Conservation (phyloP, 2,113 vertebrate genomes). For the Oryzias celebensis region DNA sequence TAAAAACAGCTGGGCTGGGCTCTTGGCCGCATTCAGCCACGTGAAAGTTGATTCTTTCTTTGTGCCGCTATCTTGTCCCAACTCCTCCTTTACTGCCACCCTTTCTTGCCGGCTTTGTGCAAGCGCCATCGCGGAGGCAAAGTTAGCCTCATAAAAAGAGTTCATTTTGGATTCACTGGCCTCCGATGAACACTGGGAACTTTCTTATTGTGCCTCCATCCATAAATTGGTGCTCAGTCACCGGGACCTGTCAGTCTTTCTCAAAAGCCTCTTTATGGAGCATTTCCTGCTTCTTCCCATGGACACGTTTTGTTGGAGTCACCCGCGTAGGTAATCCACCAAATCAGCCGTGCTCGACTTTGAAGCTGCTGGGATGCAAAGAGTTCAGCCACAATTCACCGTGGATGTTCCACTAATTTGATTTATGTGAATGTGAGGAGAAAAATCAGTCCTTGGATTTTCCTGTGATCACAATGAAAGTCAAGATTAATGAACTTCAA, state of each 20-base stretch:
- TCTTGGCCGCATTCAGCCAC: constrained; percentile 74
- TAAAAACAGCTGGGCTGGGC: constrained; percentile 80
- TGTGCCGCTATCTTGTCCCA: constrained; percentile 76
- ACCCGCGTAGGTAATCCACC: constrained; percentile 63
- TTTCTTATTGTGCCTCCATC: constrained; percentile 71
- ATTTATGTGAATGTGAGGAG: constrained; percentile 3
- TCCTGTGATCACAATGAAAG: constrained; percentile 15
- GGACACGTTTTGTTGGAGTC: constrained; percentile 64
- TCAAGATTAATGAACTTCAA: constrained; percentile 26
- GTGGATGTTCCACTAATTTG: constrained; percentile 11
- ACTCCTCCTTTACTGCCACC: constrained; percentile 74
- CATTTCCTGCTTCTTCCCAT: constrained; percentile 56
- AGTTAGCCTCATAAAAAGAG: constrained; percentile 79
- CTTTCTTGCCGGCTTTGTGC: constrained; percentile 71
- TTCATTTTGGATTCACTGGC: constrained; percentile 79
- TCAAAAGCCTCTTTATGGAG: constrained; percentile 70
- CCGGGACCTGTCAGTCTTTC: constrained; percentile 58
- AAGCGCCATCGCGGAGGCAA: constrained; percentile 62
- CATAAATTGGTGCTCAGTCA: constrained; percentile 74
- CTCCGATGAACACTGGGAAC: constrained; percentile 75
- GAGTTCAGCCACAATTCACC: neutral
- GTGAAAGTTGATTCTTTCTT: constrained; percentile 81
- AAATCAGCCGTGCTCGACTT: constrained; percentile 40
- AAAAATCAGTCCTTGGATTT: constrained; percentile 5
- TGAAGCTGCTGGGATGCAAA: constrained; percentile 38